phyloP scores from a whole-genome alignment of 2,888 invertebrate species.

The Diplolepis rosae region DNA sequence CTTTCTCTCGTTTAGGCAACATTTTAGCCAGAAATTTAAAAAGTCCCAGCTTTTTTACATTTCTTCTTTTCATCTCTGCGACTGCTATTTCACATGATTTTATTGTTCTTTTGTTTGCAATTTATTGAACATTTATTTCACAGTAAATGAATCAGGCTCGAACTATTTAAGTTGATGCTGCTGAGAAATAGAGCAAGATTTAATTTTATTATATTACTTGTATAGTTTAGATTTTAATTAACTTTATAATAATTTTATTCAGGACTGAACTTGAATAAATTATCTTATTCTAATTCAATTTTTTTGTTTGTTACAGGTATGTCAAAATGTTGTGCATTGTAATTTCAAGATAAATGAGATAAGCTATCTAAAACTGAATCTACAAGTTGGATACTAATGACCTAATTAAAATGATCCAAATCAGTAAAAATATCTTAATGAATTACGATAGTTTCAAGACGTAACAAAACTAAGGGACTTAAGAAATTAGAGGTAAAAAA shows the following conservation, averaged over 20 bases:
- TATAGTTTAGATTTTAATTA: too few species aligned
- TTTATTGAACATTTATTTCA: constrained; percentile 6
- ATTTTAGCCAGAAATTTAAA: not conserved
- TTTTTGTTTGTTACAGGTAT: not conserved
- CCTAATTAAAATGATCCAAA: not conserved
- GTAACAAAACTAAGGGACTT: too few species aligned
- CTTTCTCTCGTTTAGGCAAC: constrained; percentile 17
- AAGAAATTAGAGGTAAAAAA: too few species aligned
- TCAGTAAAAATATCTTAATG: not conserved
- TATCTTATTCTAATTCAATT: not conserved
- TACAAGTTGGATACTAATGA: not conserved
- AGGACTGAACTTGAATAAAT: too few species aligned
- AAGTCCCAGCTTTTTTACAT: not conserved
- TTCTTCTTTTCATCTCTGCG: not conserved
- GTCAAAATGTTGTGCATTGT: not conserved
- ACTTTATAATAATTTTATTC: not conserved
- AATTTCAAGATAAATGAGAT: not conserved
- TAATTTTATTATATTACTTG: not conserved
- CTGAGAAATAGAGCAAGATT: not conserved
- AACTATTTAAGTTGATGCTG: not conserved
- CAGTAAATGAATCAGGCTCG: not conserved
- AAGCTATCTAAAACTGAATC: not conserved
- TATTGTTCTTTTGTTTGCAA: not conserved
- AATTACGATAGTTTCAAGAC: not conserved
- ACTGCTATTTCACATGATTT: not conserved